Evolutionary conservation across 2,113 vertebrate genomes (phyloP).

Genomic region (Leucopternis melanops): DNA sequence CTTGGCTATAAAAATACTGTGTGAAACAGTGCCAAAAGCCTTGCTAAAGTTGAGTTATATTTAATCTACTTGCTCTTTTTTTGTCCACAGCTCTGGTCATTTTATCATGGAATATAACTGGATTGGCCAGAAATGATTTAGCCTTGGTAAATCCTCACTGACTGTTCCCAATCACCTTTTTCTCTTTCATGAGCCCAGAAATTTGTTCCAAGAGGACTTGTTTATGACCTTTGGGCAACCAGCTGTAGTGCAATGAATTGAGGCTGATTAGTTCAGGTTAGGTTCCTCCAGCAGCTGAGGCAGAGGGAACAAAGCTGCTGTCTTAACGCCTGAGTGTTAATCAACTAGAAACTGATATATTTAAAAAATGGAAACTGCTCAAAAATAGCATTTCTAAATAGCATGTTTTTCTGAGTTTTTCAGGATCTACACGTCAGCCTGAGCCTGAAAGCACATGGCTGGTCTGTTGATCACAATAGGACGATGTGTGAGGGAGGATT

Average conservation of each 20-base stretch:
- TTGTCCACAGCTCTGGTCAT: background rate
- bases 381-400: background rate
- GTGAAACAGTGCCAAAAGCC: background rate
- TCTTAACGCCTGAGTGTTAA: background rate
- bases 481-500: rapidly evolving
- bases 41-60: background rate
- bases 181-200: background rate
- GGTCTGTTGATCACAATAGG: rapidly evolving
- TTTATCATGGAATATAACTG: background rate
- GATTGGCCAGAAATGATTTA: background rate
- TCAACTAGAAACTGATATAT: background rate
- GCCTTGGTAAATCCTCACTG: background rate
- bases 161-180: background rate
- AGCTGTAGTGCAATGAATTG: constrained; percentile 41
- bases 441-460: background rate
- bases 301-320: constrained; percentile 25
- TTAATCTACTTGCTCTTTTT: background rate
- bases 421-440: background rate
- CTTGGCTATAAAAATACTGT: background rate
- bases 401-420: background rate
- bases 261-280: constrained; percentile 61
- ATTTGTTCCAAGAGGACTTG: background rate
- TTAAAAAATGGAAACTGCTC: background rate
- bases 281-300: constrained; percentile 48
- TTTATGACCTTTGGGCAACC: background rate